Percentiles rank a stretch among this genome's conserved stretches.
phyloP scores from a whole-genome alignment of 2,113 vertebrate genomes.

The Pholis gunnellus region DNA sequence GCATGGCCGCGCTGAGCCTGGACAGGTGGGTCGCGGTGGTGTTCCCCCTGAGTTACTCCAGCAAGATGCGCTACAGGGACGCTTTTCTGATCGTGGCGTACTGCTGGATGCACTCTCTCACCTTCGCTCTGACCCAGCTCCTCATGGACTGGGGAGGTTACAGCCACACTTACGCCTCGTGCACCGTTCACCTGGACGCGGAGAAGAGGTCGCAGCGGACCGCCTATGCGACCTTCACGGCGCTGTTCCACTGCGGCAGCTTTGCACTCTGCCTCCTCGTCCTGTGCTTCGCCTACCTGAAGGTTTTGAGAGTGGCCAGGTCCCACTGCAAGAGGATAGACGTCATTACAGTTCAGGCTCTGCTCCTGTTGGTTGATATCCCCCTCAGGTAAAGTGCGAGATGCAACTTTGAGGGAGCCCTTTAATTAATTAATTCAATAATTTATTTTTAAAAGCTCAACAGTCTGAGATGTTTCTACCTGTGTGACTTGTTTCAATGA shows the following conservation, averaged over 20 bases:
- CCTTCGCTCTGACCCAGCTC: slow-evolving; percentile 81
- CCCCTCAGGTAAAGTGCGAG: slow-evolving; percentile 82
- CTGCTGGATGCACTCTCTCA: slow-evolving; percentile 83
- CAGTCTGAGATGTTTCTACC: not conserved
- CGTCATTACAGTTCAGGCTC: slow-evolving; percentile 86
- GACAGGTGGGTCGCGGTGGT: slow-evolving; percentile 88
- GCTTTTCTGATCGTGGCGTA: slow-evolving; percentile 84
- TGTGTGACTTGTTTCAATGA: not conserved
- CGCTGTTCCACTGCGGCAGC: slow-evolving; percentile 83
- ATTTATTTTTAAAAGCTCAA: no score
- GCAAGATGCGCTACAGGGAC: slow-evolving; percentile 86
- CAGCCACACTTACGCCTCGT: slow-evolving; percentile 84
- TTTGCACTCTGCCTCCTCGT: slow-evolving; percentile 84
- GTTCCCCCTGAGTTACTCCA: slow-evolving; percentile 86
- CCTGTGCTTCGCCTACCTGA: slow-evolving; percentile 85
- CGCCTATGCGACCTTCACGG: slow-evolving; percentile 83
- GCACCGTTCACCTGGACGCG: slow-evolving; percentile 81
- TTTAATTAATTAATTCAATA: not conserved
- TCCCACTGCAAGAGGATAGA: slow-evolving; percentile 87
- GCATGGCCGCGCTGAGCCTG: slow-evolving; percentile 87
- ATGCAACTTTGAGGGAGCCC: not conserved
- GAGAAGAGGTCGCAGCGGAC: slow-evolving; percentile 66
- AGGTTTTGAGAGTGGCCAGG: slow-evolving; percentile 85
- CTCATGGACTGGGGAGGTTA: slow-evolving; percentile 85
- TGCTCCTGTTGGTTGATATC: slow-evolving; percentile 87